A percentile compares a stretch with the other conserved stretches of the same genome.
Conservation (phyloP, 2,113 vertebrate genomes). For the Antechinus flavipes region DNA sequence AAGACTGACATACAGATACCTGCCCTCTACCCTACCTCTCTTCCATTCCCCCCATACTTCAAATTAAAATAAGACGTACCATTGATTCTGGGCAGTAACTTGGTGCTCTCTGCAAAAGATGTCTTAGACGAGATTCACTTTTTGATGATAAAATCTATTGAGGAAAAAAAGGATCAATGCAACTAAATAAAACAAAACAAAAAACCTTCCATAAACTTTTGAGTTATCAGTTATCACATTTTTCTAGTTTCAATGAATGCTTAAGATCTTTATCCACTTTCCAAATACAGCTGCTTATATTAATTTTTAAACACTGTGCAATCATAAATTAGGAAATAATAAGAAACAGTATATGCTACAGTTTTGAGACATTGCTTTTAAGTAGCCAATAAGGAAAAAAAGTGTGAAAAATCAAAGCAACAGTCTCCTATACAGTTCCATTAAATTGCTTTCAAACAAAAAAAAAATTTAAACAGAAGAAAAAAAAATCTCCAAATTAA, state of each 20-base stretch:
- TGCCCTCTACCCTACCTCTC: neutral
- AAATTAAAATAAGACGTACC: constrained; percentile 82
- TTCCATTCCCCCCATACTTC: neutral
- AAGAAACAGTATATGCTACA: constrained; percentile 36
- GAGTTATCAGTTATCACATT: constrained; percentile 2
- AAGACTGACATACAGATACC: neutral
- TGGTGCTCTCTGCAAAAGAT: constrained; percentile 94
- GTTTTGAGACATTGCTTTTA: constrained; percentile 18
- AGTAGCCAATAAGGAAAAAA: constrained; percentile 6
- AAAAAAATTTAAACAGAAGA: constrained; percentile 11
- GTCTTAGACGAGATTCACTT: constrained; percentile 96
- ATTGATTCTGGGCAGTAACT: constrained; percentile 95
- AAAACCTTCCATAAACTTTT: constrained; percentile 24
- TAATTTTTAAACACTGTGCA: constrained; percentile 43
- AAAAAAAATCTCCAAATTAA: neutral
- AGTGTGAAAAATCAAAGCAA: neutral
- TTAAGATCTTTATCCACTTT: constrained; percentile 30
- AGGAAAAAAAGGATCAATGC: constrained; percentile 56
- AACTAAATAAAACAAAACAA: constrained; percentile 18
- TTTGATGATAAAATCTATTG: constrained; percentile 94
- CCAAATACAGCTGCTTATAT: constrained; percentile 28
- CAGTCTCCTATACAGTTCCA: constrained; percentile 41
- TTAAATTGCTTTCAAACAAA: constrained; percentile 28
- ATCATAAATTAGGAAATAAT: constrained; percentile 41
- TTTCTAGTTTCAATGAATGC: constrained; percentile 41